Conservation (phyloP, 1,140 invertebrate species). For the Zaprionus davidi region DNA sequence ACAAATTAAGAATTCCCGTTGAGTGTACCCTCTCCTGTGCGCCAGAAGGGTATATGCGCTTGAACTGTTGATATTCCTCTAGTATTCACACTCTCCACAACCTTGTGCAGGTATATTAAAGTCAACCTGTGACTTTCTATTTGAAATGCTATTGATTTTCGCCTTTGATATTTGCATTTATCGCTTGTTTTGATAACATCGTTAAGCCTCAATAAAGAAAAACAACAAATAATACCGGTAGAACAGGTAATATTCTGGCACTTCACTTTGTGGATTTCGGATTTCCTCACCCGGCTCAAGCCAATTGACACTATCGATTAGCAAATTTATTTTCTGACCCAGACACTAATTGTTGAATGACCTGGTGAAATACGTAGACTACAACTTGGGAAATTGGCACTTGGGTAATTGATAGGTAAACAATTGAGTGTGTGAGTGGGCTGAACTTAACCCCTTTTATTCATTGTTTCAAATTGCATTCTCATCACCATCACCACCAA, state of each 20-base stretch:
- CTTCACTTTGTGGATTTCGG: background rate
- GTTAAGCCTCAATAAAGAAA: background rate
- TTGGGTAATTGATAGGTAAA: slow-evolving; percentile 8
- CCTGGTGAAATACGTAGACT: background rate
- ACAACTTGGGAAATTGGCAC: background rate
- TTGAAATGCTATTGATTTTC: background rate
- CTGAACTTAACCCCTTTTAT: background rate
- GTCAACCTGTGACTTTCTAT: background rate
- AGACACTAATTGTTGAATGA: background rate
- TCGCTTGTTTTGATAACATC: background rate
- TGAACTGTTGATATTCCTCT: background rate
- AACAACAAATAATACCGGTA: background rate
- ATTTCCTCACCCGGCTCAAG: background rate
- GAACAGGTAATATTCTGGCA: background rate
- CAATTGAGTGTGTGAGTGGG: background rate
- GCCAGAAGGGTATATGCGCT: background rate
- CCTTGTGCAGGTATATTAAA: background rate
- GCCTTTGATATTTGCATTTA: background rate
- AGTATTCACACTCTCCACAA: background rate
- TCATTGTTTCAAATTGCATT: background rate
- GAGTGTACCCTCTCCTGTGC: background rate
- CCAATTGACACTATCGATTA: slow-evolving; percentile 1
- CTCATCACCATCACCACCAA: background rate
- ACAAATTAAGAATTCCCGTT: background rate
- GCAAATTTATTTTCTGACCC: slow-evolving; percentile 2